These are phyloP conservation scores for Rhogogaster chlorosoma DNA, from an alignment of 2,888 invertebrate species.

Conservation along the genomic window DNA sequence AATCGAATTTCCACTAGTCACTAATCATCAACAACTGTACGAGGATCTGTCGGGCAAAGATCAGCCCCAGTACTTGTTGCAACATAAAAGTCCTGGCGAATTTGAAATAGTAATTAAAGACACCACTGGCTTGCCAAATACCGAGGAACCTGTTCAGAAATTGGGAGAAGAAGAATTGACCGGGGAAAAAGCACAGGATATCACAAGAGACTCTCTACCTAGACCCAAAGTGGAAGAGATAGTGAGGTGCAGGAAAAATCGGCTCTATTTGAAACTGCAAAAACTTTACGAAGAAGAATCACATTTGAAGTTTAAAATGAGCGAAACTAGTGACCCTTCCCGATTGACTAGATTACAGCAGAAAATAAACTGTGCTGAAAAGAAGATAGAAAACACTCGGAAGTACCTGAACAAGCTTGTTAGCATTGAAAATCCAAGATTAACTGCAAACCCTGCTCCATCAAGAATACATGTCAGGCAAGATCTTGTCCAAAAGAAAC, in stretches of 20 bases:
- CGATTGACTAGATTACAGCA: constrained; percentile 60
- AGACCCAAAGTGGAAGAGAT: constrained; percentile 53
- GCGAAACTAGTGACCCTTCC: background rate
- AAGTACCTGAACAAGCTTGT: constrained; percentile 66
- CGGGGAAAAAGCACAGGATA: background rate
- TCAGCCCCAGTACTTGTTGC: background rate
- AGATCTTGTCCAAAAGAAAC: constrained; percentile 5
- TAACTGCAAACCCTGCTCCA: background rate
- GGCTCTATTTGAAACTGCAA: constrained; percentile 62
- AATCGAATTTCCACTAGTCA: background rate
- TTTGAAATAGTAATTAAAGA: background rate
- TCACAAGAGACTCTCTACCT: background rate
- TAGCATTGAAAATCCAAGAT: background rate
- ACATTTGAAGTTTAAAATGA: constrained; percentile 63
- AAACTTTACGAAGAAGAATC: constrained; percentile 64
- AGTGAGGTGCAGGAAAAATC: constrained; percentile 62
- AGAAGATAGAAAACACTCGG: constrained; percentile 68
- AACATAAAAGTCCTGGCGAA: constrained; percentile 5
- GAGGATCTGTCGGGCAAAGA: background rate
- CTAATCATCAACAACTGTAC: background rate
- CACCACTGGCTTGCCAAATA: background rate
- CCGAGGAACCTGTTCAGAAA: background rate
- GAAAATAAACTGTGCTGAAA: constrained; percentile 66
- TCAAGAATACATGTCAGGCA: constrained; percentile 32
- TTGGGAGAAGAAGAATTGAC: background rate